phyloP scores from a whole-genome alignment of 2,113 vertebrate species.

The Cyphomyrus plagiostoma region DNA sequence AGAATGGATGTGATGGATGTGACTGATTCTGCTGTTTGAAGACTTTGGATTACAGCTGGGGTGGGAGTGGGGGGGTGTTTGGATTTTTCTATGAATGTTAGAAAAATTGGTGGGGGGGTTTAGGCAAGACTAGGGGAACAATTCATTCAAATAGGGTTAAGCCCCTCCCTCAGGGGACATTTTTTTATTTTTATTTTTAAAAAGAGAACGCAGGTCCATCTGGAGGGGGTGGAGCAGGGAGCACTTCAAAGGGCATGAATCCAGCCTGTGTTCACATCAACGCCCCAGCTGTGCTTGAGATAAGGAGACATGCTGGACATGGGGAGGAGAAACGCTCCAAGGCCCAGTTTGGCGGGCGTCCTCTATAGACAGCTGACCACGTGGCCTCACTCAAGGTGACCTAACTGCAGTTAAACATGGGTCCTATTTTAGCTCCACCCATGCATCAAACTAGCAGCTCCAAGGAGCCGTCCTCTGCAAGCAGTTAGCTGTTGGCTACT shows the following conservation, averaged over 20 bases:
- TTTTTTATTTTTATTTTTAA: too few relatives aligned
- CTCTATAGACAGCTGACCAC: not conserved
- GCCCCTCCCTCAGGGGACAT: not conserved
- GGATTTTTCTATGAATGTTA: not conserved
- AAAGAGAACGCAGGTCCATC: not conserved
- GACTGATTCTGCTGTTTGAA: constrained; percentile 3
- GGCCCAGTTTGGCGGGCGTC: not conserved
- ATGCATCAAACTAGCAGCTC: not conserved
- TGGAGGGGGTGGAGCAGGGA: constrained; percentile 24
- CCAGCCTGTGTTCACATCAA: constrained; percentile 10
- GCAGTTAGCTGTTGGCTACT: not conserved
- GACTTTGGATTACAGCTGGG: not conserved
- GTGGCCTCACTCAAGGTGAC: not conserved
- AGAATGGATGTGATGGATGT: not conserved
- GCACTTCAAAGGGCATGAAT: constrained; percentile 42
- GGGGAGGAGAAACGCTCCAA: not conserved
- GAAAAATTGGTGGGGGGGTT: not conserved
- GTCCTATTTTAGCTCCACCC: not conserved
- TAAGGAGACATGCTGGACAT: not conserved
- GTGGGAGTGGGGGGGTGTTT: too few relatives aligned
- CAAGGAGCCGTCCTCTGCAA: not conserved
- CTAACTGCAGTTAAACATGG: not conserved
- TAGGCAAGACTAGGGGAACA: not conserved
- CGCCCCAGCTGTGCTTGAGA: not conserved
- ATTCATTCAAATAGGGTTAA: constrained; percentile 11